A percentile compares a stretch with the other conserved stretches of the same genome.
These are phyloP conservation scores for Torymus auratus DNA, from an alignment of 2,888 invertebrate genomes.

Conservation along the genomic window DNA sequence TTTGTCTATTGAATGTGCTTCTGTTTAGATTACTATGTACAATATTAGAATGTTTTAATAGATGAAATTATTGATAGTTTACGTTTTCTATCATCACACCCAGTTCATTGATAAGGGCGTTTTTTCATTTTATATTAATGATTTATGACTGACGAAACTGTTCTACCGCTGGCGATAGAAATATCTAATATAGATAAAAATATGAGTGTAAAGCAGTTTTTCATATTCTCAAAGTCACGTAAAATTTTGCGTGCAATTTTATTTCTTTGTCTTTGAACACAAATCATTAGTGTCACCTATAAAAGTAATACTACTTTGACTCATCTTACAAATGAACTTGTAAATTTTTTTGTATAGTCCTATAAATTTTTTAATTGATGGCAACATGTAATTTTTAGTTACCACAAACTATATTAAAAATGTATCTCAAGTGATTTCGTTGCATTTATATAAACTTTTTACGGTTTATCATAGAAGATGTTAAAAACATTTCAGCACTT, in stretches of 20 bases:
- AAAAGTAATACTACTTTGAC: background rate
- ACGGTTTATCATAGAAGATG: too few species aligned
- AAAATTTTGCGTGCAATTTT: background rate
- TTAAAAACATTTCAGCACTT: too few species aligned
- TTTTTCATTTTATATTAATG: constrained; percentile 6
- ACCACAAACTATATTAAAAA: too few species aligned
- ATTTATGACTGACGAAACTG: background rate
- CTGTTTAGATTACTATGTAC: too few species aligned
- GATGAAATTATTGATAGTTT: background rate
- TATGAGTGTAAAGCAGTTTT: background rate
- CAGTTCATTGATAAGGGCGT: background rate
- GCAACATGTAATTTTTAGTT: too few species aligned
- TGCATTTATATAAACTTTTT: too few species aligned
- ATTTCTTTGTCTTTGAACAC: background rate
- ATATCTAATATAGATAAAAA: constrained; percentile 2
- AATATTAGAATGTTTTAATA: too few species aligned
- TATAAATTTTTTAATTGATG: too few species aligned
- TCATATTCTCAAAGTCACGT: background rate
- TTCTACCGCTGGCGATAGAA: constrained; percentile 50
- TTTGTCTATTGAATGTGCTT: too few species aligned
- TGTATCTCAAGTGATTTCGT: too few species aligned
- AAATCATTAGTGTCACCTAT: background rate
- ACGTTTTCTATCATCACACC: background rate
- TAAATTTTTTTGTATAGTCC: background rate
- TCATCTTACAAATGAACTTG: constrained; percentile 6